Evolutionary conservation across 2,888 invertebrate genomes (phyloP), one percentile per base, ranked within the genome.

Genomic region (Brachypalpus laphriformis): DNA sequence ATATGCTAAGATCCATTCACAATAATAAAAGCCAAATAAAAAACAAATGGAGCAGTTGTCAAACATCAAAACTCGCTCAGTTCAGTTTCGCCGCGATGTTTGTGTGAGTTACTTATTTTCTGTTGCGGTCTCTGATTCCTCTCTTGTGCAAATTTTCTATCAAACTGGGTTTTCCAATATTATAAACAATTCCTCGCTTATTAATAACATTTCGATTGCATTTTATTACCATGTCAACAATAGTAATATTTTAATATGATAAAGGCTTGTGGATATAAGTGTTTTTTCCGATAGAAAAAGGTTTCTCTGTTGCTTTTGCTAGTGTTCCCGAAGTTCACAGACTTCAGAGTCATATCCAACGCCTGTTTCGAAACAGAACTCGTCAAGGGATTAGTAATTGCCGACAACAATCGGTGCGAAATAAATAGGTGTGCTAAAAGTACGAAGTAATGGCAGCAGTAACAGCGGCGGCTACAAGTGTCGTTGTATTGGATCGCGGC

Each of bases 401-500:
- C 45, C 16, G 34, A 34, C 14, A 65, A n/a, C n/a, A 57, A 45
- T n/a, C 14, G 49, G 34, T 63, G 34, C 37, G 25, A 22, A 20
- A 18, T 25, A 8, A 25, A 61, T 14, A 16, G 5, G 28, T 28
- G 7, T 28, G 5, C 22, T 7, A 6, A 11, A 49, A 51, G 7
- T 18, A 25, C 5, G 56, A 22, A 70, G 49, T 18, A 88, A 90
- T 90, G 90, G 89, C 89, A 82, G 89, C 90, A 85, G 89, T 68
- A 37, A 47, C 90, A 83, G 90, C 91, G 95, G 97, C 97, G 91
- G 95, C 95, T 94, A 97, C 97, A 92, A 97, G 97, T 95, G 97
- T 98, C 93, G 97, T 98, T 93, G 97, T 98, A 91, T 88, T 91
- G 87, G 97, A 98, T 93, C 95, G 98, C 93, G 98, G 98, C 93